Percentiles rank a stretch among this genome's conserved stretches.
phyloP scores from a whole-genome alignment of 1,140 invertebrate species.

The Micrasema minimum region DNA sequence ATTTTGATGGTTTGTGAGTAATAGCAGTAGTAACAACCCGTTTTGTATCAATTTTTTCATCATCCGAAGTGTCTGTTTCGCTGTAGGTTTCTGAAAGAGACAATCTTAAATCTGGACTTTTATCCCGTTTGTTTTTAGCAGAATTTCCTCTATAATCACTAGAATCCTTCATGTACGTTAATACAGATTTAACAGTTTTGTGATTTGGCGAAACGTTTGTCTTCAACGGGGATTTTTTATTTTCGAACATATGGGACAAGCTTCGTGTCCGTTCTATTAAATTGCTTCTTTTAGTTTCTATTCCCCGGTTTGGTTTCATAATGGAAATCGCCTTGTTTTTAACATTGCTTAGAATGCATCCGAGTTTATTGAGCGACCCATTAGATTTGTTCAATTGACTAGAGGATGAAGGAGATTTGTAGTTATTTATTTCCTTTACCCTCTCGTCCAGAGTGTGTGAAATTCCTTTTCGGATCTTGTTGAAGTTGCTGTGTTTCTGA shows the following conservation, averaged over 20 bases:
- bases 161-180: conserved; percentile 6
- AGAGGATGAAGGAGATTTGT: conserved; percentile 21
- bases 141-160: background rate
- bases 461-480: conserved; percentile 64
- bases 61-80: conserved; percentile 1
- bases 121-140: background rate
- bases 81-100: conserved; percentile 13
- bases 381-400: conserved; percentile 28
- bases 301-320: conserved; percentile 57
- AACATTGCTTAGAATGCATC: conserved; percentile 63
- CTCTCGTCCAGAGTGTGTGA: conserved; percentile 64
- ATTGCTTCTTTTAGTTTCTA: background rate
- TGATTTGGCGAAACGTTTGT: conserved; percentile 14
- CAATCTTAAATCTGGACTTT: background rate
- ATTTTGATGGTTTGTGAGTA: conserved; percentile 49
- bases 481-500: conserved; percentile 66
- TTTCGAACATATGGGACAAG: conserved; percentile 13
- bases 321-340: conserved; percentile 68
- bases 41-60: background rate
- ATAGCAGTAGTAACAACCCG: conserved; percentile 45
- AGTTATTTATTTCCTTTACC: conserved; percentile 54
- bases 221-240: conserved; percentile 13
- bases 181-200: conserved; percentile 1
- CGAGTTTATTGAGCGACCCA: conserved; percentile 56
- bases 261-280: background rate